Conservation (phyloP, 92 coral and sea anemone species). For the Isaurus tuberculatus region DNA sequence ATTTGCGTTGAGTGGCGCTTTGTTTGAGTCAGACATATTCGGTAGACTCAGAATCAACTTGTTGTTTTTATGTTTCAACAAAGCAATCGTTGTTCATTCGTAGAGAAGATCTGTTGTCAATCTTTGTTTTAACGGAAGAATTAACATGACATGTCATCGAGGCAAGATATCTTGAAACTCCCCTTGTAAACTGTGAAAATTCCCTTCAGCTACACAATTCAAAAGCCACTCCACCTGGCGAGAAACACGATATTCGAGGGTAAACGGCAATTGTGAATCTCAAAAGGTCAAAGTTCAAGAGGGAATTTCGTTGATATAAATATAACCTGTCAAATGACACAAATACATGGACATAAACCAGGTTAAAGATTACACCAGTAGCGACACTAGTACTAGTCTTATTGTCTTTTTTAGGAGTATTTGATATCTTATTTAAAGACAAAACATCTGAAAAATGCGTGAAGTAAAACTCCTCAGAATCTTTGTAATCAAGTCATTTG, state of each 20-base stretch:
- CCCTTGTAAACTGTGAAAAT: not conserved
- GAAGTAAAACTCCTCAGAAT: too few relatives aligned
- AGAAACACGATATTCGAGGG: not conserved
- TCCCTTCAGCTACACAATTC: not conserved
- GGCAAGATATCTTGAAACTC: not conserved
- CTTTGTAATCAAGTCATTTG: too few relatives aligned
- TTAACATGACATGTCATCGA: not conserved
- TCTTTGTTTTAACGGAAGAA: not conserved
- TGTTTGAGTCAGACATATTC: slow-evolving; percentile 28
- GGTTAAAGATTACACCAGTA: not conserved
- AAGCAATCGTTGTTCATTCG: not conserved
- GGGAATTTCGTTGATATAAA: not conserved
- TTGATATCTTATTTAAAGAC: too few relatives aligned
- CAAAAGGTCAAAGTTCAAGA: not conserved
- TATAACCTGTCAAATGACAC: not conserved
- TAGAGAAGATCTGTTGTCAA: not conserved
- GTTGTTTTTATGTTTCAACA: not conserved
- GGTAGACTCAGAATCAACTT: too few relatives aligned
- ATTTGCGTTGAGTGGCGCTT: slow-evolving; percentile 15
- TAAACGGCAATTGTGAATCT: not conserved
- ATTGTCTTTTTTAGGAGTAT: too few relatives aligned
- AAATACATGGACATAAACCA: not conserved
- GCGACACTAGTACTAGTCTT: too few relatives aligned
- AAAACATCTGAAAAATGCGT: too few relatives aligned
- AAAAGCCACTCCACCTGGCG: not conserved